Percentiles rank a stretch among this genome's conserved stretches.
These are phyloP conservation scores for Erethizon dorsatum DNA, from an alignment of 2,797 vertebrate species.

Conservation along the genomic window DNA sequence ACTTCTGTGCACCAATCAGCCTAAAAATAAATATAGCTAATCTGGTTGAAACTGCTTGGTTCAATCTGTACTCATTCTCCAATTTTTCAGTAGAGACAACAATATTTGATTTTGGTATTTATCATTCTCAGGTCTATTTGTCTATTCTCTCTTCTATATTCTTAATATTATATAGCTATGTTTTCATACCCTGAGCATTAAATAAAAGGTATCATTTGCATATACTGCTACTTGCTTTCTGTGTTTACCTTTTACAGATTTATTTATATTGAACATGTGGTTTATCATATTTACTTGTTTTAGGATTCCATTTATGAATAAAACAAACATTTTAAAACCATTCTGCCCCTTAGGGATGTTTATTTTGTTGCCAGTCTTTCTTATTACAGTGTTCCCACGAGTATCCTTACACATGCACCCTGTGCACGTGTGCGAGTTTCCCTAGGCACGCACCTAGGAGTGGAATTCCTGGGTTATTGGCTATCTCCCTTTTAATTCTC, in stretches of 20 bases:
- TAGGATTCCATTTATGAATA: slow-evolving; percentile 1
- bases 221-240: neutral
- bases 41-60: neutral
- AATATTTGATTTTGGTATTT: neutral
- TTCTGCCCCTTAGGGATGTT: neutral
- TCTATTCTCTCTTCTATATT: neutral
- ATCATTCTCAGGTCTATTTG: neutral
- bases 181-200: neutral
- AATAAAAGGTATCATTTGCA: neutral
- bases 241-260: neutral
- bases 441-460: neutral
- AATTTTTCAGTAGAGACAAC: neutral
- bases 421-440: neutral
- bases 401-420: neutral
- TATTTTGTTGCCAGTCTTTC: neutral
- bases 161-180: neutral
- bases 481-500: neutral
- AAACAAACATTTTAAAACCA: neutral
- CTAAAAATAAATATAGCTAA: slow-evolving; percentile 9
- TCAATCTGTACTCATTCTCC: neutral
- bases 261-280: neutral
- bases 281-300: neutral
- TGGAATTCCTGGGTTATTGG: neutral
- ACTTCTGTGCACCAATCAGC: neutral
- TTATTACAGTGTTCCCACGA: neutral